phyloP scores from a whole-genome alignment of 2,797 vertebrate genomes.

The Coluber constrictor region DNA sequence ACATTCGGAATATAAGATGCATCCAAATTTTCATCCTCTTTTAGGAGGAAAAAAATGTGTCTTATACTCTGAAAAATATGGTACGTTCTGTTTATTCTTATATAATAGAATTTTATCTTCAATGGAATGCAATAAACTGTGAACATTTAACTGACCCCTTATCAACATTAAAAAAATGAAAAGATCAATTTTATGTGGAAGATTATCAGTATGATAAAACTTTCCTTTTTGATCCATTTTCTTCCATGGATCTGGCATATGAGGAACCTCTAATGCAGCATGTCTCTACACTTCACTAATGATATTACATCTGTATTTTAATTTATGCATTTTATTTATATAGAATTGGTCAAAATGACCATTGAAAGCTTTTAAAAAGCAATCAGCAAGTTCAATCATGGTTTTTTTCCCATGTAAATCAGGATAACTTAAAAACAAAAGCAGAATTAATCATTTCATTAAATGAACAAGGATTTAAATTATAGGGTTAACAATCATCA shows the following conservation, averaged over 20 bases:
- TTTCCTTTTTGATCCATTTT: not conserved
- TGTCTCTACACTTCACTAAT: constrained; percentile 49
- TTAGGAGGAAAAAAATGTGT: no score
- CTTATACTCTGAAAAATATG: no score
- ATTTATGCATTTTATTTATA: constrained; percentile 62
- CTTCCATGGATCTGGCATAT: constrained; percentile 42
- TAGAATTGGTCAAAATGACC: constrained; percentile 62
- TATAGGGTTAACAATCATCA: not conserved
- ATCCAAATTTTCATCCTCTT: no score
- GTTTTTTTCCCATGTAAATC: constrained; percentile 31
- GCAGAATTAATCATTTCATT: constrained; percentile 51
- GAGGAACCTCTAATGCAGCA: constrained; percentile 26
- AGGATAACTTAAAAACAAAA: constrained; percentile 50
- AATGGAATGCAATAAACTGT: constrained; percentile 43
- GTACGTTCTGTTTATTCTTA: constrained; percentile 12
- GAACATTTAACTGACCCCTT: constrained; percentile 49
- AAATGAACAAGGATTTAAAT: not conserved
- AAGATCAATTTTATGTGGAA: constrained; percentile 17
- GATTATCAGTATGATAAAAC: constrained; percentile 33
- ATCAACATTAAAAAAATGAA: not conserved
- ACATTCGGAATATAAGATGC: no score
- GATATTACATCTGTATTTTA: constrained; percentile 42
- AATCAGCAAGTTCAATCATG: constrained; percentile 37
- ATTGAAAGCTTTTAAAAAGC: constrained; percentile 47
- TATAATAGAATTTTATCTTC: constrained; percentile 35